Conservation (phyloP, 2,113 vertebrate species). For the Takifugu bimaculatus region DNA sequence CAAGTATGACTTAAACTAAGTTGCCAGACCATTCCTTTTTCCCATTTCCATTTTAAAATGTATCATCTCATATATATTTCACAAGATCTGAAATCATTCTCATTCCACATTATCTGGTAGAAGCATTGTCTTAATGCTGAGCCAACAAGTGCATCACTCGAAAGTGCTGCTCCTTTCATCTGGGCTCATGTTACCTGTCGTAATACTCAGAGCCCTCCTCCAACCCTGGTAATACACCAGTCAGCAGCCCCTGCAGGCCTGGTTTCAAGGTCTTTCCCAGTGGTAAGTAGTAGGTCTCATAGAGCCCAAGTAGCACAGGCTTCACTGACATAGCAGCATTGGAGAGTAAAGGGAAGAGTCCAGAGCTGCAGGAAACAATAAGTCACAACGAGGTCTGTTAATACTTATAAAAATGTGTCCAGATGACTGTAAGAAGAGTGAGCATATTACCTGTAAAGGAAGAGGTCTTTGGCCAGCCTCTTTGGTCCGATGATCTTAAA, state of each 20-base stretch:
- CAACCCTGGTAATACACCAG: conserved; percentile 92
- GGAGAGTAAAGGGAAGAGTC: conserved; percentile 95
- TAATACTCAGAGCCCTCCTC: conserved; percentile 98
- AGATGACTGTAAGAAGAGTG: neutral
- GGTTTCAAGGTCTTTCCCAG: conserved; percentile 96
- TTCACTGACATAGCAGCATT: conserved; percentile 99
- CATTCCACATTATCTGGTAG: conserved; percentile 17
- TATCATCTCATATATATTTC: conserved; percentile 41
- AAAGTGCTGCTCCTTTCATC: neutral
- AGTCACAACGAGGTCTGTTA: neutral
- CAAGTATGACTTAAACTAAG: too few relatives aligned
- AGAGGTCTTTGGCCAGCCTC: conserved; percentile 96
- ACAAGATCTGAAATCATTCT: conserved; percentile 35
- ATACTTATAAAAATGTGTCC: neutral
- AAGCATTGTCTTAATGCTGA: conserved; percentile 23
- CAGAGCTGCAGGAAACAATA: conserved; percentile 76
- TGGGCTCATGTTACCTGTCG: conserved; percentile 81
- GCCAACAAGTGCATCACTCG: neutral
- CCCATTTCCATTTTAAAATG: too few relatives aligned
- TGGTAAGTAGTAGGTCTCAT: conserved; percentile 95
- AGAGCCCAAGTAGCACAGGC: conserved; percentile 89
- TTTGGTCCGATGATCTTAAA: conserved; percentile 99
- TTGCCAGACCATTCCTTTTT: too few relatives aligned
- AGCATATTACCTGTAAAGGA: conserved; percentile 88
- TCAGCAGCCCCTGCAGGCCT: conserved; percentile 92